Evolutionary conservation across 2,113 vertebrate species (phyloP).

Genomic region (Eurypyga helias): DNA sequence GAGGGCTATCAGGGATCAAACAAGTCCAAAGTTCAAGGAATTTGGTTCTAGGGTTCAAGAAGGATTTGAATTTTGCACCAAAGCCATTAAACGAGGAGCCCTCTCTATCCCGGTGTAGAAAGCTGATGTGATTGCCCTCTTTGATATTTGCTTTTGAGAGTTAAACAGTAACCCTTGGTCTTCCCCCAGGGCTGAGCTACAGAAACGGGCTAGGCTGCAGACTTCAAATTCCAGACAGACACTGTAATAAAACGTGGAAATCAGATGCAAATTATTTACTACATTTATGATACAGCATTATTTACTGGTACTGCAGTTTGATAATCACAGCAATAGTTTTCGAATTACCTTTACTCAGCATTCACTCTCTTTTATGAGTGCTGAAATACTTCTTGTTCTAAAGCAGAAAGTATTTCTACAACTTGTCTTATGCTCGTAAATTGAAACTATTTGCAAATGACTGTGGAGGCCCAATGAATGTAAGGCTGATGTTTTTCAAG

Average conservation of each 20-base stretch:
- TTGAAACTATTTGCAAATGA: not conserved
- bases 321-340: constrained; percentile 41
- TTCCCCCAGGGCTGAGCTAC: not conserved
- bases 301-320: constrained; percentile 27
- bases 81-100: not conserved
- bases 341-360: constrained; percentile 32
- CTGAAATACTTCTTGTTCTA: not conserved
- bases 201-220: not conserved
- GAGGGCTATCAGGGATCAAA: not conserved
- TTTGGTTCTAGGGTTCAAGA: not conserved
- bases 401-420: not conserved
- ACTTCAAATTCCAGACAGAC: constrained; percentile 1
- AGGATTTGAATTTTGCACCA: not conserved
- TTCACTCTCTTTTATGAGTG: not conserved
- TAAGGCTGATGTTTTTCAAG: not conserved
- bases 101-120: not conserved
- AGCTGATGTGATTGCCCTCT: not conserved
- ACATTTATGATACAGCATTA: not conserved
- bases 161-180: not conserved
- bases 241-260: constrained; percentile 4
- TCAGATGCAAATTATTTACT: constrained; percentile 34
- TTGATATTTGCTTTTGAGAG: not conserved
- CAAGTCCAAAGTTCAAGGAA: not conserved
- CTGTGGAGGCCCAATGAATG: not conserved
- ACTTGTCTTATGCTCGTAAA: not conserved